Percentiles rank a stretch among this genome's conserved stretches.
phyloP scores from a whole-genome alignment of 1,140 invertebrate genomes.

The Pseudomyrmex sp. region DNA sequence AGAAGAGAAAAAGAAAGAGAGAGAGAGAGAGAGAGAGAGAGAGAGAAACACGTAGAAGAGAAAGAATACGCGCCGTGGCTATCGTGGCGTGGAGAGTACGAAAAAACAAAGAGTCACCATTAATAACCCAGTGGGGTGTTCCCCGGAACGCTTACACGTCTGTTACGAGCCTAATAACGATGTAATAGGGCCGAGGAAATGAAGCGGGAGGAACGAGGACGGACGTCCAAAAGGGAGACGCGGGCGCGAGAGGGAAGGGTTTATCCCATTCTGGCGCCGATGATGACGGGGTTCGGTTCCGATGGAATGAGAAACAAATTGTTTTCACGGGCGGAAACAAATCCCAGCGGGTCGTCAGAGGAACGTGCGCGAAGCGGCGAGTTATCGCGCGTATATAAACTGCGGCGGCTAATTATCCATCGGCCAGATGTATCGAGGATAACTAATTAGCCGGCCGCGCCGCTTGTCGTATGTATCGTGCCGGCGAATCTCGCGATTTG shows the following conservation, averaged over 20 bases:
- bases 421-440: slow-evolving; percentile 57
- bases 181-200: slow-evolving; percentile 77
- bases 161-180: slow-evolving; percentile 80
- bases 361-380: slow-evolving; percentile 45
- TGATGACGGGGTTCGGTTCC: slow-evolving; percentile 56
- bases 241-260: slow-evolving; percentile 40
- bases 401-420: slow-evolving; percentile 57
- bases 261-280: slow-evolving; percentile 57
- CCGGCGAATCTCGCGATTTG: slow-evolving; percentile 53
- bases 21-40: slow-evolving; percentile 16
- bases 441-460: slow-evolving; percentile 57
- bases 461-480: slow-evolving; percentile 39
- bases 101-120: slow-evolving; percentile 80
- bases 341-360: slow-evolving; percentile 50
- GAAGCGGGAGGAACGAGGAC: slow-evolving; percentile 61
- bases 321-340: slow-evolving; percentile 61
- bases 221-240: slow-evolving; percentile 27
- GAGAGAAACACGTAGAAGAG: neutral
- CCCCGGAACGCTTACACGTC: slow-evolving; percentile 76
- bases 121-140: slow-evolving; percentile 82
- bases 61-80: slow-evolving; percentile 35
- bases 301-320: slow-evolving; percentile 61
- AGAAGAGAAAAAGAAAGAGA: neutral
- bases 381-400: slow-evolving; percentile 51
- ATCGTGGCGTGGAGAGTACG: slow-evolving; percentile 63